Conservation (phyloP, 2,113 vertebrate species). For the Xenopus laevis region DNA sequence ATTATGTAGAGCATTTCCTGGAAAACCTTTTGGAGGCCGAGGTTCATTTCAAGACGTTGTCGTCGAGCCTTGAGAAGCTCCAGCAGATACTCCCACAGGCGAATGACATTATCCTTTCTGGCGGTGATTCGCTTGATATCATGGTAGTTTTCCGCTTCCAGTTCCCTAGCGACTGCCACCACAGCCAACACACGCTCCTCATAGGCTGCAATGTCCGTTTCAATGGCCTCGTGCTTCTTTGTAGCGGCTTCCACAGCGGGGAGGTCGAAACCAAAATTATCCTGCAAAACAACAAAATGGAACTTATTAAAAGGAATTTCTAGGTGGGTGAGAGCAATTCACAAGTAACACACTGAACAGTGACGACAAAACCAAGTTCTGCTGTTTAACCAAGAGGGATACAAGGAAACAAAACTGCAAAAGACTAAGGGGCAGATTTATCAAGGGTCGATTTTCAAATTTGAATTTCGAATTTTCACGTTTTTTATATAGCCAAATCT, state of each 20-base stretch:
- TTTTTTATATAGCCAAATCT: too few relatives aligned
- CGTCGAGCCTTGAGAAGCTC: conserved; percentile 86
- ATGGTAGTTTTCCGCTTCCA: conserved; percentile 87
- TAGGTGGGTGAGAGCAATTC: too few relatives aligned
- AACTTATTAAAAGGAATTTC: background rate
- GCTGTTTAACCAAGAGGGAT: too few relatives aligned
- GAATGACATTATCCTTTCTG: conserved; percentile 87
- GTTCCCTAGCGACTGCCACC: conserved; percentile 82
- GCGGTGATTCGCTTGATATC: conserved; percentile 90
- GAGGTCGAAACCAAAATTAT: conserved; percentile 97
- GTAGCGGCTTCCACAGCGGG: conserved; percentile 95
- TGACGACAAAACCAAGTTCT: too few relatives aligned
- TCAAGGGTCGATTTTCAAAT: too few relatives aligned
- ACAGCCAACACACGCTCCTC: conserved; percentile 93
- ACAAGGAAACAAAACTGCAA: too few relatives aligned
- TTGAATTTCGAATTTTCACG: too few relatives aligned
- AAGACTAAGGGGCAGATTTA: too few relatives aligned
- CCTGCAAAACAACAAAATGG: conserved; percentile 58
- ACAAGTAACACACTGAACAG: too few relatives aligned
- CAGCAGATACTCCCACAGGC: conserved; percentile 93
- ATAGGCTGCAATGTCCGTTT: conserved; percentile 90
- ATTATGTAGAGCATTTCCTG: conserved; percentile 97
- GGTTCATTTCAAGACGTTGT: conserved; percentile 87
- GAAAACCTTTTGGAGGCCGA: conserved; percentile 91
- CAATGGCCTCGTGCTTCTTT: conserved; percentile 94